phyloP scores from a whole-genome alignment of 2,888 invertebrate genomes.

The Drosophila maculinotata region DNA sequence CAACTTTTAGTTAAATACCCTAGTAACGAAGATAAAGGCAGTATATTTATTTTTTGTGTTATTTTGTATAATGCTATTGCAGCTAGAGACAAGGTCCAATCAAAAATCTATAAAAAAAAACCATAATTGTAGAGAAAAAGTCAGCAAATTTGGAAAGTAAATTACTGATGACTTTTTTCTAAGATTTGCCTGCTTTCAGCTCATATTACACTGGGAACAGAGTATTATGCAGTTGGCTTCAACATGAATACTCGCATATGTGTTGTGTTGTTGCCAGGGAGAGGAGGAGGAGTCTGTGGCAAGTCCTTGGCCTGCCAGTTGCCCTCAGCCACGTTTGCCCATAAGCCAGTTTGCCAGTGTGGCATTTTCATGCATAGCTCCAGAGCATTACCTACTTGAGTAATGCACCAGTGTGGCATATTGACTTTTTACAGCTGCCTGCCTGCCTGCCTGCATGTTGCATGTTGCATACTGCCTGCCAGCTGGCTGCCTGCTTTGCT shows the following conservation, averaged over 20 bases:
- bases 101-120: too few relatives aligned
- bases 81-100: too few relatives aligned
- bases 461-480: too few relatives aligned
- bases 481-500: slow-evolving; percentile 5
- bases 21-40: neutral
- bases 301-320: slow-evolving; percentile 23
- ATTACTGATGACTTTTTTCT: too few relatives aligned
- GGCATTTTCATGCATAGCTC: slow-evolving; percentile 46
- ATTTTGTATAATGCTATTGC: too few relatives aligned
- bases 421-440: slow-evolving; percentile 60
- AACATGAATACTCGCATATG: neutral
- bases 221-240: neutral
- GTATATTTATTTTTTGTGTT: neutral
- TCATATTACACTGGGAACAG: too few relatives aligned
- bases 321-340: slow-evolving; percentile 9
- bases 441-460: slow-evolving; percentile 12
- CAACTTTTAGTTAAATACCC: slow-evolving; percentile 14
- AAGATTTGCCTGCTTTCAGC: too few relatives aligned
- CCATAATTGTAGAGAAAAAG: too few relatives aligned
- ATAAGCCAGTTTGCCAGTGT: slow-evolving; percentile 20
- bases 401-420: slow-evolving; percentile 66
- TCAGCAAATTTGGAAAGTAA: too few relatives aligned
- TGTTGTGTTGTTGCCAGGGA: slow-evolving; percentile 7
- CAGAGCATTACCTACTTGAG: slow-evolving; percentile 69
- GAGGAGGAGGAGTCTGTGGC: slow-evolving; percentile 23